phyloP scores from a whole-genome alignment of 2,113 vertebrate species.

The Cavia porcellus region DNA sequence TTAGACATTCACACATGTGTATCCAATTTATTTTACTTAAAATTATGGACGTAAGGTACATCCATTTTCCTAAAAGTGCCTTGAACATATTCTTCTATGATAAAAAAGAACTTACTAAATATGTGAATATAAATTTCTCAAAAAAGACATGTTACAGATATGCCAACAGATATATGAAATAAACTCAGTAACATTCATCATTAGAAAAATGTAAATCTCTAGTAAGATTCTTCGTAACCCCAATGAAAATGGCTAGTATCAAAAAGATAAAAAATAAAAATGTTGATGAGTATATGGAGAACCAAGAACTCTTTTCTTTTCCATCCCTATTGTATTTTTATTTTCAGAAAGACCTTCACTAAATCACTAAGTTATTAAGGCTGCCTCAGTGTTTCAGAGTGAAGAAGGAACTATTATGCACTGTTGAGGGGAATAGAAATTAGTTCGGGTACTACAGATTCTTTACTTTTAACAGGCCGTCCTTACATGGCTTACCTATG shows the following conservation, averaged over 20 bases:
- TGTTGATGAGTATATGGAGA: neutral
- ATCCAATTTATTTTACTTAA: too few relatives aligned
- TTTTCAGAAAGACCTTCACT: neutral
- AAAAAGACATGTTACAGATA: neutral
- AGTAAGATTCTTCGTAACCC: neutral
- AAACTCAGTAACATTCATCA: neutral
- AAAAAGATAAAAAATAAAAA: neutral
- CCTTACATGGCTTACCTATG: neutral
- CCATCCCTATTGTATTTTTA: neutral
- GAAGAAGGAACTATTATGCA: neutral
- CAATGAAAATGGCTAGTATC: neutral
- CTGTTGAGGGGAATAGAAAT: neutral
- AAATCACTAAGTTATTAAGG: neutral
- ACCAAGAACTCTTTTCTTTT: neutral
- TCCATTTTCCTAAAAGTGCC: too few relatives aligned
- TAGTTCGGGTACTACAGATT: neutral
- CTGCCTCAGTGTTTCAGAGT: neutral
- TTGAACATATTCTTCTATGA: too few relatives aligned
- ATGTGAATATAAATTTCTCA: neutral
- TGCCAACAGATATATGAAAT: neutral
- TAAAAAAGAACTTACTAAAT: neutral
- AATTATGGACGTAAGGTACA: too few relatives aligned
- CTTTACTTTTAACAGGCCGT: neutral
- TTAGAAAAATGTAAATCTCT: neutral
- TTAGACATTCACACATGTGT: neutral